Conservation (phyloP, 2,888 invertebrate species). For the Pandemis heparana region DNA sequence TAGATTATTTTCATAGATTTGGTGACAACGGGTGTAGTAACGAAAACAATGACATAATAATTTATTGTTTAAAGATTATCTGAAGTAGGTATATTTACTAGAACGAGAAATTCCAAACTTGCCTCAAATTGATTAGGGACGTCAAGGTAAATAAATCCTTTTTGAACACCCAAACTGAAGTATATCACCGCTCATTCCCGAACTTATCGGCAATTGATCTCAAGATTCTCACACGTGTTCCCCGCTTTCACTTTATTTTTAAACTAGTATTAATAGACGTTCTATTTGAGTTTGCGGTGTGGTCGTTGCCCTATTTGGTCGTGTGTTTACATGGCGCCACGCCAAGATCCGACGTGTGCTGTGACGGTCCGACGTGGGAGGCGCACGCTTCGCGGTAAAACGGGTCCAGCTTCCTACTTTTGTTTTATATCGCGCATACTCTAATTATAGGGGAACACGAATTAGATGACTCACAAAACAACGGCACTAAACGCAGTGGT, state of each 20-base stretch:
- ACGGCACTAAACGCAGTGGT: not conserved
- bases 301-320: slow-evolving; percentile 84
- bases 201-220: slow-evolving; percentile 65
- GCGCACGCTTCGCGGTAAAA: slow-evolving; percentile 34
- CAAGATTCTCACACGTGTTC: slow-evolving; percentile 70
- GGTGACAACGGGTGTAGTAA: slow-evolving; percentile 12
- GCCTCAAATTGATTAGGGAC: not conserved
- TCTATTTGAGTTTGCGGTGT: slow-evolving; percentile 75
- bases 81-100: not conserved
- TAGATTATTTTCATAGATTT: not conserved
- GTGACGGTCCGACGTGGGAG: slow-evolving; percentile 36
- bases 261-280: slow-evolving; percentile 75
- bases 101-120: not conserved
- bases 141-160: slow-evolving; percentile 31
- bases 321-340: slow-evolving; percentile 78
- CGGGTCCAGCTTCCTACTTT: not conserved
- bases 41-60: not conserved
- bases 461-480: slow-evolving; percentile 10
- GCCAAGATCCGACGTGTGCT: slow-evolving; percentile 57
- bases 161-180: slow-evolving; percentile 23
- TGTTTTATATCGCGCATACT: slow-evolving; percentile 10
- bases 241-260: slow-evolving; percentile 75
- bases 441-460: slow-evolving; percentile 1
- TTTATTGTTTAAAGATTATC: not conserved
- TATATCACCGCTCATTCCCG: slow-evolving; percentile 34